These are phyloP conservation scores for Drosophila pegasa DNA, from an alignment of 2,888 invertebrate species.

Conservation along the genomic window DNA sequence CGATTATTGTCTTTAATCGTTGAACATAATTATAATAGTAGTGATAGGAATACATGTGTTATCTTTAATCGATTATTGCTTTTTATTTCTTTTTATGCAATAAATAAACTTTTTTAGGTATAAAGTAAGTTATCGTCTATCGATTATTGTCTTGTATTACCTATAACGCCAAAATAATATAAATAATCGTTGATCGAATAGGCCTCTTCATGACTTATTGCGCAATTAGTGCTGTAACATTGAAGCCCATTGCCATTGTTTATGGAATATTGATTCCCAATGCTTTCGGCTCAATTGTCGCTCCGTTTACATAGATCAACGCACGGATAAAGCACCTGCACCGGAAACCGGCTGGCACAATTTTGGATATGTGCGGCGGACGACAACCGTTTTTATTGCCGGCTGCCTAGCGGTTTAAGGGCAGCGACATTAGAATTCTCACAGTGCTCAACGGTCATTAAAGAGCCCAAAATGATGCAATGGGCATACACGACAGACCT, in stretches of 20 bases:
- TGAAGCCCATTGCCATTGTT: not conserved
- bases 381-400: slow-evolving; percentile 16
- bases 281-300: not conserved
- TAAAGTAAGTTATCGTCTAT: not conserved
- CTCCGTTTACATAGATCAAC: slow-evolving; percentile 7
- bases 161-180: not conserved
- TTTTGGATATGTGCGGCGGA: slow-evolving; percentile 17
- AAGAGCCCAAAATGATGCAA: slow-evolving; percentile 37
- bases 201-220: not conserved
- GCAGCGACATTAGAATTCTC: slow-evolving; percentile 37
- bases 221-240: not conserved
- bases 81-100: too few species aligned
- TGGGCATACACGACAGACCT: slow-evolving; percentile 23
- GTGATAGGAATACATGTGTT: too few species aligned
- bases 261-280: not conserved
- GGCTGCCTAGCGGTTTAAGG: not conserved
- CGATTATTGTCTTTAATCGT: too few species aligned
- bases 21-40: too few species aligned
- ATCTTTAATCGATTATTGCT: too few species aligned
- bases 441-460: slow-evolving; percentile 36
- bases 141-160: not conserved
- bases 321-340: slow-evolving; percentile 33
- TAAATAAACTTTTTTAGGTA: too few species aligned
- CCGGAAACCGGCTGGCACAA: slow-evolving; percentile 29
- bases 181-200: not conserved